These are phyloP conservation scores for Nothura maculosa DNA, from an alignment of 2,797 vertebrate genomes.

Conservation along the genomic window DNA sequence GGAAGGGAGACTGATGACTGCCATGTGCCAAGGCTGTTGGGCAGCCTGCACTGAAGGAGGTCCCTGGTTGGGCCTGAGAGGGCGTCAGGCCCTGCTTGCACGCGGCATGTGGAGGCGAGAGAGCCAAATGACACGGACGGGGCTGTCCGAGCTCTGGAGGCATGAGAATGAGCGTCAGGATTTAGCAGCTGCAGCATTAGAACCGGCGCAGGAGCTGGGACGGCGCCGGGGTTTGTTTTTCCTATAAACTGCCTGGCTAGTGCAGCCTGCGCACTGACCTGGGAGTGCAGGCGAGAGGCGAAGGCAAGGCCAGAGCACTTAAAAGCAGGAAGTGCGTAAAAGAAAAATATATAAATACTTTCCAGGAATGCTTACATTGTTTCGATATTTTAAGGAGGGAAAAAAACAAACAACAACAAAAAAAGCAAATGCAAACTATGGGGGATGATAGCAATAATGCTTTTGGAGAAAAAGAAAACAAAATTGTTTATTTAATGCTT, in stretches of 20 bases:
- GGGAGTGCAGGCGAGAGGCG: neutral
- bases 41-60: too few relatives aligned
- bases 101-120: too few relatives aligned
- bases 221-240: neutral
- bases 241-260: neutral
- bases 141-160: neutral
- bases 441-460: neutral
- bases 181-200: neutral
- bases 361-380: neutral
- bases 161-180: fast-evolving
- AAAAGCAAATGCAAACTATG: neutral
- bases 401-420: neutral
- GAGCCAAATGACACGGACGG: neutral
- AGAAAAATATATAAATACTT: neutral
- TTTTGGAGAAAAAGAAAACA: neutral
- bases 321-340: neutral
- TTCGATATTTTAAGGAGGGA: neutral
- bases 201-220: fast-evolving
- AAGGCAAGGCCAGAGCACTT: neutral
- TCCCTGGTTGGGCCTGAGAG: too few relatives aligned
- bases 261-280: fast-evolving
- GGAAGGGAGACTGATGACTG: too few relatives aligned
- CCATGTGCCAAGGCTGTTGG: too few relatives aligned
- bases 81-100: too few relatives aligned
- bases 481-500: neutral